A percentile compares a stretch with the other conserved stretches of the same genome.
Conservation (phyloP, 2,797 vertebrate species). For the Centropyge bicolor region DNA sequence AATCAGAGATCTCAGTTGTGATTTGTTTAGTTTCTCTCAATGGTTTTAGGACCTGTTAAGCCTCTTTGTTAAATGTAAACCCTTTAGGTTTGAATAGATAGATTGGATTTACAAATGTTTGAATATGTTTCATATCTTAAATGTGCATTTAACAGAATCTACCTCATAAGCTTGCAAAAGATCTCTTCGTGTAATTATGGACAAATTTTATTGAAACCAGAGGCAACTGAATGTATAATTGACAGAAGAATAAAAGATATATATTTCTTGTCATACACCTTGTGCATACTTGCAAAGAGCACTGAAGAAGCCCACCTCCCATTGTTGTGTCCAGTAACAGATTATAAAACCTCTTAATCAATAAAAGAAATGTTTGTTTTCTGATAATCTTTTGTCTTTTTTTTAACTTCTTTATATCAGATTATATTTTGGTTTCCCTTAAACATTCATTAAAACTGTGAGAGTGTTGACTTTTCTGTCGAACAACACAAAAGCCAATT, state of each 20-base stretch:
- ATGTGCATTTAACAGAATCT: conserved; percentile 68
- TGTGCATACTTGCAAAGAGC: conserved; percentile 28
- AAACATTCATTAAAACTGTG: background rate
- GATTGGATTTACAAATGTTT: conserved; percentile 43
- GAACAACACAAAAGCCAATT: background rate
- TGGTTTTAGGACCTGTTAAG: conserved; percentile 2
- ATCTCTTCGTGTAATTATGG: conserved; percentile 23
- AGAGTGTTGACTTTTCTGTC: background rate
- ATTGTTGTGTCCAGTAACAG: conserved; percentile 33
- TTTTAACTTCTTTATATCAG: background rate
- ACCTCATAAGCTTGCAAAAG: conserved; percentile 71
- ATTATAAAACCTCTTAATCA: conserved; percentile 55
- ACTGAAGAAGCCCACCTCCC: conserved; percentile 11
- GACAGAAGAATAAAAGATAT: background rate
- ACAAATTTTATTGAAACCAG: conserved; percentile 32
- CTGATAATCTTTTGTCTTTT: background rate
- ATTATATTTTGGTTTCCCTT: background rate
- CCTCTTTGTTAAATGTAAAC: conserved; percentile 30
- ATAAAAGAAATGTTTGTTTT: conserved; percentile 63
- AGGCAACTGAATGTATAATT: conserved; percentile 60
- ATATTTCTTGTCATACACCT: conserved; percentile 18
- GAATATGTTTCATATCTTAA: conserved; percentile 44
- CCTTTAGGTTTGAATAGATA: conserved; percentile 28
- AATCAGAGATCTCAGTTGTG: conserved; percentile 21
- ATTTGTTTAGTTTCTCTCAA: conserved; percentile 29